These are phyloP conservation scores for Omphaloscelis lunosa DNA, from an alignment of 2,888 invertebrate species.

Conservation along the genomic window DNA sequence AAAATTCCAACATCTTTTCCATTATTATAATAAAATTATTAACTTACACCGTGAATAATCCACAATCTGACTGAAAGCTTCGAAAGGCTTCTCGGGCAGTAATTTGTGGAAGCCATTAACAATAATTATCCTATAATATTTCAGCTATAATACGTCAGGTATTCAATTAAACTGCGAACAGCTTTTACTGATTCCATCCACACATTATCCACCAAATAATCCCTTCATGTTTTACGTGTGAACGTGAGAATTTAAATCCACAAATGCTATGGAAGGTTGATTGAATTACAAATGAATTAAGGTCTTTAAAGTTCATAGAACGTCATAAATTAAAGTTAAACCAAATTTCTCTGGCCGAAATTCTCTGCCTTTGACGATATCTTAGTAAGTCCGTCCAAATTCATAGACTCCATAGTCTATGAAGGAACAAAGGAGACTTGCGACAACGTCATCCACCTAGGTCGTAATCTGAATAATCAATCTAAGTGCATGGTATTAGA, in stretches of 20 bases:
- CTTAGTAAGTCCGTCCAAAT: not conserved
- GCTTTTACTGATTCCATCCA: slow-evolving; percentile 15
- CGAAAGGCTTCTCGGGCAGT: not conserved
- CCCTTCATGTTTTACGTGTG: slow-evolving; percentile 22
- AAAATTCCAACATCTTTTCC: not conserved
- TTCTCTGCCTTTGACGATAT: not conserved
- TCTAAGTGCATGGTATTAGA: slow-evolving; percentile 57
- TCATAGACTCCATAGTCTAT: slow-evolving; percentile 1
- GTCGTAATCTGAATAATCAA: slow-evolving; percentile 48
- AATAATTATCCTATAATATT: slow-evolving; percentile 21
- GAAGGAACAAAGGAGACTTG: slow-evolving; percentile 26
- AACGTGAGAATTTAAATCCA: slow-evolving; percentile 18
- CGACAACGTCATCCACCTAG: not conserved
- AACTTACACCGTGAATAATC: not conserved
- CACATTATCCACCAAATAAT: slow-evolving; percentile 2
- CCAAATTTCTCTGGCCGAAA: not conserved
- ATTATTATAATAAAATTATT: not conserved
- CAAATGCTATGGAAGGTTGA: not conserved
- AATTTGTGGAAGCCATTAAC: slow-evolving; percentile 17
- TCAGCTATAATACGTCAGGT: slow-evolving; percentile 1
- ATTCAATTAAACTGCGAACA: slow-evolving; percentile 14
- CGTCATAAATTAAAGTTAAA: slow-evolving; percentile 1
- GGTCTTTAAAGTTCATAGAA: slow-evolving; percentile 4
- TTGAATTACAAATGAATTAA: not conserved
- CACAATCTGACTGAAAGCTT: not conserved